phyloP scores from a whole-genome alignment of 2,888 invertebrate genomes.

The Clostera curtula region DNA sequence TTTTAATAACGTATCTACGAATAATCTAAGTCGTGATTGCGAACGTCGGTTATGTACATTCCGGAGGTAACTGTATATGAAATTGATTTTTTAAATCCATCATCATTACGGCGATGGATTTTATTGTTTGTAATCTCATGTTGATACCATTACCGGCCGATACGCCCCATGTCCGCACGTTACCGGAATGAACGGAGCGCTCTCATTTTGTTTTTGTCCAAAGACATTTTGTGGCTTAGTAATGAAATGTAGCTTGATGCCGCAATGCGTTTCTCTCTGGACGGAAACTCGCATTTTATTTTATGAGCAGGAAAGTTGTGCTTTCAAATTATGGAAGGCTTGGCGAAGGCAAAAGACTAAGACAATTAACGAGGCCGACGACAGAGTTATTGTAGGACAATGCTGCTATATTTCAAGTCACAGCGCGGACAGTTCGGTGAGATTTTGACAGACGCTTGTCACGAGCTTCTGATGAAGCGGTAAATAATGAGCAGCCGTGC shows the following conservation, averaged over 20 bases:
- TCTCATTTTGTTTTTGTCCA: slow-evolving; percentile 51
- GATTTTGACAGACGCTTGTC: slow-evolving; percentile 67
- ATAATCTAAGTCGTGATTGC: slow-evolving; percentile 28
- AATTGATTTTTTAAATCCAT: slow-evolving; percentile 64
- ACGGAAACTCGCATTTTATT: slow-evolving; percentile 47
- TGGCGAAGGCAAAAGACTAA: slow-evolving; percentile 40
- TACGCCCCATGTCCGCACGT: slow-evolving; percentile 53
- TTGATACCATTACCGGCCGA: slow-evolving; percentile 46
- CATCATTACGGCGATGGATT: slow-evolving; percentile 53
- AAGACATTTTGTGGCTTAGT: slow-evolving; percentile 43
- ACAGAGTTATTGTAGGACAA: slow-evolving; percentile 68
- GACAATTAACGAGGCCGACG: slow-evolving; percentile 65
- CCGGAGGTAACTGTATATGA: slow-evolving; percentile 50
- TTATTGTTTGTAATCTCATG: slow-evolving; percentile 58
- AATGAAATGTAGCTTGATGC: slow-evolving; percentile 45
- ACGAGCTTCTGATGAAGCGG: slow-evolving; percentile 72
- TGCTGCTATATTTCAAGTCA: slow-evolving; percentile 63
- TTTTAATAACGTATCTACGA: slow-evolving; percentile 3
- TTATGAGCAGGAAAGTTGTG: slow-evolving; percentile 41
- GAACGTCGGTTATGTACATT: slow-evolving; percentile 35
- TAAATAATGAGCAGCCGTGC: slow-evolving; percentile 69
- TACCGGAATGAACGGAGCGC: slow-evolving; percentile 46
- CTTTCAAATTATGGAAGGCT: slow-evolving; percentile 41
- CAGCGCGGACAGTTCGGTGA: slow-evolving; percentile 47
- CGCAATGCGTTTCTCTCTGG: slow-evolving; percentile 34